A percentile compares a stretch with the other conserved stretches of the same genome.
These are phyloP conservation scores for Leptocoma aspasia DNA, from an alignment of 2,113 vertebrate genomes.

Conservation along the genomic window DNA sequence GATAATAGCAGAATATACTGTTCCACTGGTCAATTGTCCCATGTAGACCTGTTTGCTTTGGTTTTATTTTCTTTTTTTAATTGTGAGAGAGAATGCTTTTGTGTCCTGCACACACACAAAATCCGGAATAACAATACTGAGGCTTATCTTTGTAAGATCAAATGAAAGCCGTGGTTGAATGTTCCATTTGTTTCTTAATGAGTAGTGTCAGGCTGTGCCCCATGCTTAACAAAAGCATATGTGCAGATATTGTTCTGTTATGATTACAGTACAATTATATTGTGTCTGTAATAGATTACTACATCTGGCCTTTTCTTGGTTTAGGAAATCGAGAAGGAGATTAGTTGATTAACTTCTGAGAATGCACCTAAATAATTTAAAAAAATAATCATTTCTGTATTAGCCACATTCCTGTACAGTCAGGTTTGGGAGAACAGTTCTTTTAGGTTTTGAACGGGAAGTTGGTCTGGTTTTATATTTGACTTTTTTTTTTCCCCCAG, in stretches of 20 bases:
- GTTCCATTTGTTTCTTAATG: slow-evolving; percentile 62
- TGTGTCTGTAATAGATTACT: slow-evolving; percentile 46
- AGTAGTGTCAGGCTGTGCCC: slow-evolving; percentile 52
- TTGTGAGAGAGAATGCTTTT: not conserved
- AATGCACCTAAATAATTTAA: not conserved
- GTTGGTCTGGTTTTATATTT: not conserved
- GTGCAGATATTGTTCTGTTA: slow-evolving; percentile 60
- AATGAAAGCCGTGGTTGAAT: slow-evolving; percentile 34
- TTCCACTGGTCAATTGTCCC: not conserved
- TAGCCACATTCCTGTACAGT: not conserved
- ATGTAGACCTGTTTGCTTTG: not conserved
- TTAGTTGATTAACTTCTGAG: slow-evolving; percentile 43
- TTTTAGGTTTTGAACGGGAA: not conserved
- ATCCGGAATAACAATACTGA: not conserved
- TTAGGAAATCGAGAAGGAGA: not conserved
- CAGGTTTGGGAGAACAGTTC: not conserved
- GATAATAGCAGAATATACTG: not conserved
- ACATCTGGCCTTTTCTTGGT: slow-evolving; percentile 22
- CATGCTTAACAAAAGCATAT: slow-evolving; percentile 60
- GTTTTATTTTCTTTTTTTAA: not conserved
- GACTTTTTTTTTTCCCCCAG: no score
- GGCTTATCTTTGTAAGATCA: slow-evolving; percentile 47
- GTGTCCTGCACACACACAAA: not conserved
- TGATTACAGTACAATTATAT: slow-evolving; percentile 61
- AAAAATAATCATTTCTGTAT: not conserved